These are phyloP conservation scores for Cybosia mesomella DNA, from an alignment of 2,888 invertebrate species.

Conservation along the genomic window DNA sequence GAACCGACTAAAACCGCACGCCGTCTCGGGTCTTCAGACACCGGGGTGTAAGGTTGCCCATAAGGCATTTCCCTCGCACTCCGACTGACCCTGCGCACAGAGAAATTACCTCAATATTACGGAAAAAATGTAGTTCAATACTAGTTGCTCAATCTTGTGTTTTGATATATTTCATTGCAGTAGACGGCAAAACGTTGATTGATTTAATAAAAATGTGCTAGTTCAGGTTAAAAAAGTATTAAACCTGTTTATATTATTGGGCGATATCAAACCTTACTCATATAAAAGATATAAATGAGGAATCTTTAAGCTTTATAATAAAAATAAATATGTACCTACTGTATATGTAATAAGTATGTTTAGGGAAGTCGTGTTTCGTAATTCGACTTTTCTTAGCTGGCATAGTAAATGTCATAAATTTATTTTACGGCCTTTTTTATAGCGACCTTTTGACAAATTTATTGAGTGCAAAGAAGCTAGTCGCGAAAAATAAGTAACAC, in stretches of 20 bases:
- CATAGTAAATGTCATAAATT: neutral
- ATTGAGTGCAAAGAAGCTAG: neutral
- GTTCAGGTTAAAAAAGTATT: too few species aligned
- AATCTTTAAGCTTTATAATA: too few species aligned
- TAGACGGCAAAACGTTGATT: too few species aligned
- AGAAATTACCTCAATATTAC: neutral
- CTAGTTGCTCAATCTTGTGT: neutral
- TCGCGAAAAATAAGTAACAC: neutral
- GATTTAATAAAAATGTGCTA: too few species aligned
- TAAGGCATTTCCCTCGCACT: too few species aligned
- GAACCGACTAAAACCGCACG: too few species aligned
- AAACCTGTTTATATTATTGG: too few species aligned
- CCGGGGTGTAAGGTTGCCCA: too few species aligned
- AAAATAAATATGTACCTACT: neutral
- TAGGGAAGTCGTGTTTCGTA: neutral
- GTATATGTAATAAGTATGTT: neutral
- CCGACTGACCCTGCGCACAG: too few species aligned
- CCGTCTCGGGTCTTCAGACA: too few species aligned
- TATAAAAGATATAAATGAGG: neutral
- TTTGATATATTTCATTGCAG: too few species aligned
- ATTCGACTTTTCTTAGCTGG: neutral
- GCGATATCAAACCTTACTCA: neutral
- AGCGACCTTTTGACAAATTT: neutral
- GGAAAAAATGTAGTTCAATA: neutral
- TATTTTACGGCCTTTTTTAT: conserved; percentile 4